Base-by-base conservation (phyloP, 2,113 vertebrate species). In the Phasianus colchicus region DNA sequence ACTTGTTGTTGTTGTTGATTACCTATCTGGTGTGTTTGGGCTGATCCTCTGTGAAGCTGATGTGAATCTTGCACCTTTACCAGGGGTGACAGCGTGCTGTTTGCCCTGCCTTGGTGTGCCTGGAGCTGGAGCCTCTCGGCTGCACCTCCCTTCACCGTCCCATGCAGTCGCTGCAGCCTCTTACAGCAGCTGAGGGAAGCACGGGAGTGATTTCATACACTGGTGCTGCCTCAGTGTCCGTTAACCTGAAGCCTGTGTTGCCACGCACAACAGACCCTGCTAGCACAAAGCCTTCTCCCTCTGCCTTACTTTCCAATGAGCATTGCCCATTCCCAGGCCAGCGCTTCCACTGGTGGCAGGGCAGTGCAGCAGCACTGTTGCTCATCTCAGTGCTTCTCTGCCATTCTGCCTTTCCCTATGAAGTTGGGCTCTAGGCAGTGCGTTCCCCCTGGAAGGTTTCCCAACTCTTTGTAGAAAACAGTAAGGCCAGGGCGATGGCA, bases 361-460 rank as follows among this genome's bases (percentile, higher is more conserved):
- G 67, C 72, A 83, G 89, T 21, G 82, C 66, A 72, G 92, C 71
- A 85, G 67, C 79, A 82, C 43, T 34, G 47, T 81, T 85, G 40
- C 69, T 5, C 47, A 89, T 17, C 40, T 10, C 3, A 17, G 3
- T 29, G 10, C 12, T 83, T 86, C 70, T 50, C 13, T 77, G 61
- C 48, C 40, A 4, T 67, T 77, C 78, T 57, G 25, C n/a, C 48
- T 76, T 93, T 82, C 65, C 54, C 70, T 58, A 7, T 58, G 52
- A 84, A 83, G 61, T 64, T 1, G 32, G 18, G 65, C 73, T 43
- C 43, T 30, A 65, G 70, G 70, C 80, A 67, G 67, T 5, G 3
- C 57, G n/a, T 92, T 94, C 73, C 55, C 61, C 19, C 32, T 36
- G 89, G 54, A 72, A 6, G 24, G 63, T 87, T 93, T 94, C 92